Percentiles rank a stretch among this genome's conserved stretches.
These are phyloP conservation scores for Poeciliopsis occidentalis DNA, from an alignment of 2,113 vertebrate species.

Conservation along the genomic window DNA sequence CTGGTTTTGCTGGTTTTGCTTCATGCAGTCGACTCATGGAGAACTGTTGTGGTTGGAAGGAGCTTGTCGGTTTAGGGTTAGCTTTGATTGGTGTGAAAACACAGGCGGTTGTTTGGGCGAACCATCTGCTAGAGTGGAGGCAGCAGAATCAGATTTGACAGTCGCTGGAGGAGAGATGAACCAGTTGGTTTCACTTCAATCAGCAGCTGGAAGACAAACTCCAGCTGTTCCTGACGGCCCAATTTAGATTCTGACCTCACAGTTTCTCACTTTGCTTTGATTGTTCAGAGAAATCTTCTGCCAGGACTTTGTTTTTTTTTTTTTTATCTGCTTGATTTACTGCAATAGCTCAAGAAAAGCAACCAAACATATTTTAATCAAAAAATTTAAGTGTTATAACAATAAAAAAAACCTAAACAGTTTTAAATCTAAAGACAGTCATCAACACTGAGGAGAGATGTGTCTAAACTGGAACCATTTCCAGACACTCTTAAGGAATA, in stretches of 20 bases:
- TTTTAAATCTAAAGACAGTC: not conserved
- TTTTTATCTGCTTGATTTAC: not conserved
- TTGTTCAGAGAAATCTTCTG: not conserved
- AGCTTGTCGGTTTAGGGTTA: constrained; percentile 8
- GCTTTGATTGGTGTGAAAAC: not conserved
- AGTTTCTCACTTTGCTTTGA: not conserved
- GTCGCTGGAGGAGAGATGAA: constrained; percentile 1
- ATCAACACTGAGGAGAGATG: not conserved
- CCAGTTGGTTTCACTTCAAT: not conserved
- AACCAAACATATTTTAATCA: not conserved
- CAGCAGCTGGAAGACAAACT: not conserved
- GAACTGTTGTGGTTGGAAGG: constrained; percentile 29
- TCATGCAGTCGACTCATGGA: constrained; percentile 3
- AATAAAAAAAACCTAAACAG: not conserved
- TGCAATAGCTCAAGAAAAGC: not conserved
- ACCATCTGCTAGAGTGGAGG: not conserved
- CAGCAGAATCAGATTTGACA: not conserved
- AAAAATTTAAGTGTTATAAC: not conserved
- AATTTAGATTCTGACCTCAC: not conserved
- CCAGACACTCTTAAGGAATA: not conserved
- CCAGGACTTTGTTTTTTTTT: not conserved
- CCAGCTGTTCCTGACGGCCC: not conserved
- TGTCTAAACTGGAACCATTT: not conserved
- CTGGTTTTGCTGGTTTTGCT: constrained; percentile 40
- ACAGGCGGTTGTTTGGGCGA: not conserved